A percentile compares a stretch with the other conserved stretches of the same genome.
Evolutionary conservation across 2,797 vertebrate genomes (phyloP).

Genomic region (Lagorchestes hirsutus): DNA sequence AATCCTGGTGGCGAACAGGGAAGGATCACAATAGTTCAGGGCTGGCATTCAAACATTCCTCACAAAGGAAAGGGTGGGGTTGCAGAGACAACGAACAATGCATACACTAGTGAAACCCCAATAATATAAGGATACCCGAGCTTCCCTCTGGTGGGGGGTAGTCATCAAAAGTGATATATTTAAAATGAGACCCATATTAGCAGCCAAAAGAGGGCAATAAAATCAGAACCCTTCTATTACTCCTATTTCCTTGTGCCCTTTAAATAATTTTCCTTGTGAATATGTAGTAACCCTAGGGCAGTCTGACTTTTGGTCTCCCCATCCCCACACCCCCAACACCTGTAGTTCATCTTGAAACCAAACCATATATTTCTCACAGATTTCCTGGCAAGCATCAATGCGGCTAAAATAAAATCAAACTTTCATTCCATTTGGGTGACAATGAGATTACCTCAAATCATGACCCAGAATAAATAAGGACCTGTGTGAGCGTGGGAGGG

Average conservation of each 20-base stretch:
- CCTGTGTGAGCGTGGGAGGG: background rate
- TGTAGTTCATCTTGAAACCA: slow-evolving; percentile 49
- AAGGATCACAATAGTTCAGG: slow-evolving; percentile 55
- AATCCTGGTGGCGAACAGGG: slow-evolving; percentile 48
- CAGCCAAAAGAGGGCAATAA: background rate
- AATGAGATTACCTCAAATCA: slow-evolving; percentile 19
- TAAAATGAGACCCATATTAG: slow-evolving; percentile 36
- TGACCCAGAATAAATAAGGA: slow-evolving; percentile 35
- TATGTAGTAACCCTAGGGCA: slow-evolving; percentile 50
- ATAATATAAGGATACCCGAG: background rate
- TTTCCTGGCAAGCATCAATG: slow-evolving; percentile 72
- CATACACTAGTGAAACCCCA: slow-evolving; percentile 4
- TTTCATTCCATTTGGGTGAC: slow-evolving; percentile 48
- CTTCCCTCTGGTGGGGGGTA: slow-evolving; percentile 6
- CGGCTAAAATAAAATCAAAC: slow-evolving; percentile 46
- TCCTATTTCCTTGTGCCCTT: slow-evolving; percentile 19
- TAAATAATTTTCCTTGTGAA: slow-evolving; percentile 40
- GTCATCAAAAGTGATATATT: slow-evolving; percentile 45
- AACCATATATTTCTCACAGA: slow-evolving; percentile 73
- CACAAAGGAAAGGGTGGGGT: slow-evolving; percentile 33
- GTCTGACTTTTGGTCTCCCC: slow-evolving; percentile 58
- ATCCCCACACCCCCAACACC: background rate
- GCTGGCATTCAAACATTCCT: slow-evolving; percentile 51
- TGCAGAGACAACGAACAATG: background rate
- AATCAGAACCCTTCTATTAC: background rate